Percentiles rank a stretch among this genome's conserved stretches.
Conservation (phyloP, 2,113 vertebrate species). For the Stigmatopora argus region DNA sequence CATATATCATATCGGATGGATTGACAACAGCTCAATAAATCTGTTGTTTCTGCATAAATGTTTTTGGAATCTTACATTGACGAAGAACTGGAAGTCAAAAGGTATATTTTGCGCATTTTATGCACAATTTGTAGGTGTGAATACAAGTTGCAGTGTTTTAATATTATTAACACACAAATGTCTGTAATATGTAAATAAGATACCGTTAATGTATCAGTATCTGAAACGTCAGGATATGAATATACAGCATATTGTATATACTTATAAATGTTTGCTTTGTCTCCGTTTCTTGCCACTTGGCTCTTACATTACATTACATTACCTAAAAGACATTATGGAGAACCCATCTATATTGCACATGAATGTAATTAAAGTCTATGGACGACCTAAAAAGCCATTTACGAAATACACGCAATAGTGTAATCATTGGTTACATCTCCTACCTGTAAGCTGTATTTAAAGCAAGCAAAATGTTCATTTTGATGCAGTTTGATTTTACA, state of each 20-base stretch:
- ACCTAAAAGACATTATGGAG: slow-evolving; percentile 14
- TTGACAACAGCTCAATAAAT: slow-evolving; percentile 13
- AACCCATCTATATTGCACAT: slow-evolving; percentile 3
- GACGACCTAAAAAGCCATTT: slow-evolving; percentile 49
- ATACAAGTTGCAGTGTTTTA: slow-evolving; percentile 8
- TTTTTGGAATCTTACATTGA: slow-evolving; percentile 10
- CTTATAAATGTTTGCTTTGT: slow-evolving; percentile 25
- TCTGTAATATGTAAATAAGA: slow-evolving; percentile 16
- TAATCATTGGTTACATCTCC: not conserved
- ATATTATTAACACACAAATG: slow-evolving; percentile 6
- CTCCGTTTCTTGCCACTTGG: slow-evolving; percentile 14
- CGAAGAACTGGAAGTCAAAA: slow-evolving; percentile 8
- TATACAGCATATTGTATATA: not conserved
- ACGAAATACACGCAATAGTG: slow-evolving; percentile 21
- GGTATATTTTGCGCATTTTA: not conserved
- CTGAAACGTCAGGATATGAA: slow-evolving; percentile 19
- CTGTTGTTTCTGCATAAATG: slow-evolving; percentile 18
- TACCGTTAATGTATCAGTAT: not conserved
- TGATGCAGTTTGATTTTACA: slow-evolving; percentile 1
- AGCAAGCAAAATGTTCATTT: not conserved
- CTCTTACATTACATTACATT: slow-evolving; percentile 2
- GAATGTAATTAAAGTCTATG: not conserved
- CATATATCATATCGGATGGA: slow-evolving; percentile 9
- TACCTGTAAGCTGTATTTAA: not conserved
- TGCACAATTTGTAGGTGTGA: not conserved